Conservation (phyloP, 2,888 invertebrate species). For the Piscicola geometra region DNA sequence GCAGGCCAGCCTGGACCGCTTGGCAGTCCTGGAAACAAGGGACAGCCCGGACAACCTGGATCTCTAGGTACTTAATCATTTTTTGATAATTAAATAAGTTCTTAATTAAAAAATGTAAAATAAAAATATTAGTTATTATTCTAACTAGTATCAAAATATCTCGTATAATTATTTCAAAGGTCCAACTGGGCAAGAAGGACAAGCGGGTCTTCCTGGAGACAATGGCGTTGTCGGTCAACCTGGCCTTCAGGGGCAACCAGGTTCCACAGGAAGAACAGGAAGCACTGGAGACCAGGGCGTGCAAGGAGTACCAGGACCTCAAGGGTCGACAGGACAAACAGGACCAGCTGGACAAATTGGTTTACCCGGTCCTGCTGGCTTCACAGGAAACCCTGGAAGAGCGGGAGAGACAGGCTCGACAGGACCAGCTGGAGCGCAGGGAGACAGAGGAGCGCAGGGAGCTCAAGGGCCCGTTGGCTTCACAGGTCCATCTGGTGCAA, state of each 20-base stretch:
- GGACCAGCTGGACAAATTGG: constrained; percentile 31
- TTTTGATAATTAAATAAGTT: not conserved
- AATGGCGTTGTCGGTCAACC: constrained; percentile 27
- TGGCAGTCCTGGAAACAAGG: constrained; percentile 7
- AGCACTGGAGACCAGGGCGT: not conserved
- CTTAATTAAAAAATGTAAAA: no score
- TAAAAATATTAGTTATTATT: no score
- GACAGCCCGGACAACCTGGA: constrained; percentile 2
- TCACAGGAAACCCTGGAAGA: constrained; percentile 28
- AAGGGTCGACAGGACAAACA: constrained; percentile 32
- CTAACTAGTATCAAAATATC: no score
- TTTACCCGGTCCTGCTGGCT: constrained; percentile 18
- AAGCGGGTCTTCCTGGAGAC: constrained; percentile 33
- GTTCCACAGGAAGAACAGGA: constrained; percentile 29
- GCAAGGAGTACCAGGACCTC: constrained; percentile 32
- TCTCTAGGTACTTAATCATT: not conserved
- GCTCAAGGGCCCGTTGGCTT: constrained; percentile 41
- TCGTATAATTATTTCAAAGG: not conserved
- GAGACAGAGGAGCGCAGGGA: constrained; percentile 29
- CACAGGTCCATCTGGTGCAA: constrained; percentile 33
- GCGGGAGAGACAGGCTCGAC: constrained; percentile 37
- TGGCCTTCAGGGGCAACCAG: constrained; percentile 39
- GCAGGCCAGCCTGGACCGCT: constrained; percentile 5
- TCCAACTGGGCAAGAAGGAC: constrained; percentile 31
- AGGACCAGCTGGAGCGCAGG: constrained; percentile 38